phyloP scores from a whole-genome alignment of 2,888 invertebrate species.

The Salticus scenicus region DNA sequence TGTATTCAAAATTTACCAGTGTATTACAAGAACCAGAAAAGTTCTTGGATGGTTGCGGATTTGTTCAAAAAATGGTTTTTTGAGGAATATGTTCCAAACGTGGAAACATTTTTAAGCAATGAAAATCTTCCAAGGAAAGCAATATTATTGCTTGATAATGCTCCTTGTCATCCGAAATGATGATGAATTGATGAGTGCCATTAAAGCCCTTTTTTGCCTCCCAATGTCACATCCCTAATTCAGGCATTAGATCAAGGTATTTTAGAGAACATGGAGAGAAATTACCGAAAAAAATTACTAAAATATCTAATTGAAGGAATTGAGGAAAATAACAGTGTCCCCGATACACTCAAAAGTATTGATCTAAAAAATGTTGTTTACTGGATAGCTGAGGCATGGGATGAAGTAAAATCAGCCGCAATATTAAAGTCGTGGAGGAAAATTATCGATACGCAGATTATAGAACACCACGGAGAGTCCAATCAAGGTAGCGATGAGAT shows the following conservation, averaged over 20 bases:
- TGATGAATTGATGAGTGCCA: not conserved
- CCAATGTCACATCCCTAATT: conserved; percentile 7
- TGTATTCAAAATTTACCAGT: not conserved
- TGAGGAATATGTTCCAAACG: not conserved
- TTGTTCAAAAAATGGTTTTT: not conserved
- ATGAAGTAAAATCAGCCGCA: too few relatives aligned
- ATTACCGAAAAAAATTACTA: too few relatives aligned
- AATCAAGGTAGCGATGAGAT: too few relatives aligned
- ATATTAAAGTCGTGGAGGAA: too few relatives aligned
- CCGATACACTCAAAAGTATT: too few relatives aligned
- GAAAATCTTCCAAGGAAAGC: not conserved
- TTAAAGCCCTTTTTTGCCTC: not conserved
- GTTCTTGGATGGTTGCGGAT: not conserved
- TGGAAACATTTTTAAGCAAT: not conserved
- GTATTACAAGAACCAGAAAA: not conserved
- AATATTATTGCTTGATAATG: not conserved
- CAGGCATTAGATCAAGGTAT: conserved; percentile 9
- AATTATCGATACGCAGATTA: too few relatives aligned
- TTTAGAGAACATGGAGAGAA: not conserved
- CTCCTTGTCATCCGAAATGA: not conserved
- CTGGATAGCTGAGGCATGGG: too few relatives aligned
- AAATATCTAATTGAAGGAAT: too few relatives aligned
- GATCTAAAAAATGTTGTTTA: too few relatives aligned
- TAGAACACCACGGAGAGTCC: too few relatives aligned
- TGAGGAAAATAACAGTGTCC: too few relatives aligned